Conservation (phyloP, 92 coral and sea anemone genomes). For the Umimayanthus chanpuru region DNA sequence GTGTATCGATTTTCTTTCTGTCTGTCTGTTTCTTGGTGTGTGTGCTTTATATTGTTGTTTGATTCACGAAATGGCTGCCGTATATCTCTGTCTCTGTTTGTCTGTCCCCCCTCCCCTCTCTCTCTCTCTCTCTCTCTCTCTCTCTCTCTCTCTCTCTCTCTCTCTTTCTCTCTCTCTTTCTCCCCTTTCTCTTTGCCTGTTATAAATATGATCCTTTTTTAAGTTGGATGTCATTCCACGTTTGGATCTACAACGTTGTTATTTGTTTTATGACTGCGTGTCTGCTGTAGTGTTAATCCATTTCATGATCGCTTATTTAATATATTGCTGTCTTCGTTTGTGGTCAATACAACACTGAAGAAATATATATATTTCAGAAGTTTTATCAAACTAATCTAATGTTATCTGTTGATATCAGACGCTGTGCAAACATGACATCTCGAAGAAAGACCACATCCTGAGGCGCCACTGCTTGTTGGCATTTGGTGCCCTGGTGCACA, state of each 20-base stretch:
- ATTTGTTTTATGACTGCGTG: not conserved
- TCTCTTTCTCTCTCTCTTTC: not conserved
- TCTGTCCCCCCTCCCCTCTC: no score
- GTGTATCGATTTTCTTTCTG: not conserved
- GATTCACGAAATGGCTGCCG: no score
- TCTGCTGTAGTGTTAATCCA: no score
- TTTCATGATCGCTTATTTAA: not conserved
- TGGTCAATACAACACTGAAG: no score
- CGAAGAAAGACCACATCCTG: slow-evolving; percentile 16
- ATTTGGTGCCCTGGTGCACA: slow-evolving; percentile 77
- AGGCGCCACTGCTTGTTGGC: slow-evolving; percentile 78
- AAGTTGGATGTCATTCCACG: no score
- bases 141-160: no score
- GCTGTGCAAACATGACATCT: slow-evolving; percentile 59
- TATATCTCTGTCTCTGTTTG: no score
- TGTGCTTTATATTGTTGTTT: no score
- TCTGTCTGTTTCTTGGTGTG: not conserved
- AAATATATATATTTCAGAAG: no score
- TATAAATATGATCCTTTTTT: no score
- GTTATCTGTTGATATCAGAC: slow-evolving; percentile 42
- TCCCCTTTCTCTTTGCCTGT: no score
- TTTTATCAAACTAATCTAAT: not conserved
- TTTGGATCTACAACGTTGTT: not conserved
- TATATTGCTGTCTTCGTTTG: not conserved
- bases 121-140: no score